Evolutionary conservation across 2,113 vertebrate genomes (phyloP).

Genomic region (Pedetes capensis): DNA sequence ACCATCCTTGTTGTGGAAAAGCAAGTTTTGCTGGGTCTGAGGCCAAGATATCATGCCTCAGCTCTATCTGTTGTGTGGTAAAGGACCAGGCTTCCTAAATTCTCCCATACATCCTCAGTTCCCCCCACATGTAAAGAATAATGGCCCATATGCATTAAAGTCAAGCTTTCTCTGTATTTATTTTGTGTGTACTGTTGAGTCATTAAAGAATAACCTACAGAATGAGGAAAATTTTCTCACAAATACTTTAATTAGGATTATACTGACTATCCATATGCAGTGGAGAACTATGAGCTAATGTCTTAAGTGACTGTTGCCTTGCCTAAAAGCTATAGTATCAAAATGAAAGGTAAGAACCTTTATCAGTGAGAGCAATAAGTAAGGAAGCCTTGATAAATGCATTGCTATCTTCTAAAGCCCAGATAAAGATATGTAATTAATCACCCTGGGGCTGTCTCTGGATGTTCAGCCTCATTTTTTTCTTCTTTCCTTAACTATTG

Average conservation of each 20-base stretch:
- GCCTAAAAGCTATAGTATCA: background rate
- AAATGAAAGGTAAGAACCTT: background rate
- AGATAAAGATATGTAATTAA: conserved; percentile 16
- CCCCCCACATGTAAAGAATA: background rate
- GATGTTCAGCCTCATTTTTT: conserved; percentile 41
- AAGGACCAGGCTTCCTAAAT: background rate
- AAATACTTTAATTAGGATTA: background rate
- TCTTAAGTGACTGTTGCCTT: background rate
- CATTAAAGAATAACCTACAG: background rate
- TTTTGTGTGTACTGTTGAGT: background rate
- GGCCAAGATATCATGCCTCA: background rate
- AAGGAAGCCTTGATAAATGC: background rate
- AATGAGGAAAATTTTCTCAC: background rate
- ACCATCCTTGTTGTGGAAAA: background rate
- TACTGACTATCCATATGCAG: background rate
- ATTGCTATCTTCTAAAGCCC: background rate
- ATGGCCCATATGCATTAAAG: background rate
- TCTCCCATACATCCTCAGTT: background rate
- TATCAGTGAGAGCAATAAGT: background rate
- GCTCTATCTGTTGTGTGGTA: background rate
- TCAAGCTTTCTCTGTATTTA: background rate
- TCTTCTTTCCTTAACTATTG: background rate
- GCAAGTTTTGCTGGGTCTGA: fast-evolving
- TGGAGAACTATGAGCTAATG: background rate
- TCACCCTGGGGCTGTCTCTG: background rate